Conservation (phyloP, 2,888 invertebrate genomes). For the Latrodectus hesperus region DNA sequence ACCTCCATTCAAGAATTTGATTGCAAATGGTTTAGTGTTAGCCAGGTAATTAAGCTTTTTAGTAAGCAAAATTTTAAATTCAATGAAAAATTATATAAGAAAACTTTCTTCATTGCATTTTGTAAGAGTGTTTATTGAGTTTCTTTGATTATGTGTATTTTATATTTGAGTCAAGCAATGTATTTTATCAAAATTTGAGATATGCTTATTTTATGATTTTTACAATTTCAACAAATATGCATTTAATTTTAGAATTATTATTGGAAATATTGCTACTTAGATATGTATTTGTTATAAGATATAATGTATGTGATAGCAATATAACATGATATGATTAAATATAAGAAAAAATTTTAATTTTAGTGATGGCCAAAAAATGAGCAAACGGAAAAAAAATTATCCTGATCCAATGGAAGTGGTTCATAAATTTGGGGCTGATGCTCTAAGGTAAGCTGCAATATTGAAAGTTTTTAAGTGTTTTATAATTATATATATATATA, state of each 20-base stretch:
- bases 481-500: constrained; percentile 13
- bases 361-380: constrained; percentile 99
- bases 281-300: no score
- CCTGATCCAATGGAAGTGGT: constrained; percentile 94
- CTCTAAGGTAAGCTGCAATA: constrained; percentile 80
- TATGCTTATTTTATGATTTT: no score
- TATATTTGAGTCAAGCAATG: no score
- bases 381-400: constrained; percentile 98
- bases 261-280: no score
- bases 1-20: constrained; percentile 97
- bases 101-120: background rate
- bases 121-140: background rate
- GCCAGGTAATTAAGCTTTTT: constrained; percentile 78
- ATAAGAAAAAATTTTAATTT: constrained; percentile 10
- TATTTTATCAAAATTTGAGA: no score
- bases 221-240: no score
- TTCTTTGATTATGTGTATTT: no score
- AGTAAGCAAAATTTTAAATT: background rate
- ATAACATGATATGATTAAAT: no score
- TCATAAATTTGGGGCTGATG: constrained; percentile 96
- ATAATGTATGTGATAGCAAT: no score
- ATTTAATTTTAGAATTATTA: no score
- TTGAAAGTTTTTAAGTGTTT: background rate
- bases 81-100: background rate
- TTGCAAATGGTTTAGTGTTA: constrained; percentile 95